These are phyloP conservation scores for Lycaena phlaeas DNA, from an alignment of 2,888 invertebrate species.

Conservation along the genomic window DNA sequence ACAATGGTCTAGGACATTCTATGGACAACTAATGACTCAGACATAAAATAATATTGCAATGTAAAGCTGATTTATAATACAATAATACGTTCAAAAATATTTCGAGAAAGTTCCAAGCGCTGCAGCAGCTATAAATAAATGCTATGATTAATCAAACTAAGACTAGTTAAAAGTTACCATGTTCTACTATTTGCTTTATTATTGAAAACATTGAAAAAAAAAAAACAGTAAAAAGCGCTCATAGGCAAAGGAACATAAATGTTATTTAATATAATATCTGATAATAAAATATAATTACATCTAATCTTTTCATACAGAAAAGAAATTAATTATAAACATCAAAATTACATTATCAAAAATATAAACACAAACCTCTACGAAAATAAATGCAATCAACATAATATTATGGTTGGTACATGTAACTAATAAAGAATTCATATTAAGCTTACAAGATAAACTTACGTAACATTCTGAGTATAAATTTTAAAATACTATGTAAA, in stretches of 20 bases:
- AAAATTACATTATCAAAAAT: constrained; percentile 43
- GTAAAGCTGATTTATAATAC: constrained; percentile 1
- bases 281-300: constrained; percentile 28
- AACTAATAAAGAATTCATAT: not conserved
- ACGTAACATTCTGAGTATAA: constrained; percentile 4
- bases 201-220: not conserved
- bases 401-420: not conserved
- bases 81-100: no score
- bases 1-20: constrained; percentile 3
- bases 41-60: constrained; percentile 7
- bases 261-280: no score
- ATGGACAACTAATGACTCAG: constrained; percentile 6
- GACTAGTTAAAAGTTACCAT: constrained; percentile 21
- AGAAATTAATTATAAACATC: constrained; percentile 19
- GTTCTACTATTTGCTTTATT: constrained; percentile 10
- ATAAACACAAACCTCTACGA: constrained; percentile 27
- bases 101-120: not conserved
- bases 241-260: constrained; percentile 26
- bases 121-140: constrained; percentile 17
- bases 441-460: constrained; percentile 2
- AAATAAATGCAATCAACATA: constrained; percentile 39
- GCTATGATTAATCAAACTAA: constrained; percentile 21
- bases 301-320: constrained; percentile 12
- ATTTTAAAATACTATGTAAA: not conserved
- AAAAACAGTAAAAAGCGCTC: not conserved